phyloP scores from a whole-genome alignment of 2,888 invertebrate genomes.

The Eurytoma adleriae region DNA sequence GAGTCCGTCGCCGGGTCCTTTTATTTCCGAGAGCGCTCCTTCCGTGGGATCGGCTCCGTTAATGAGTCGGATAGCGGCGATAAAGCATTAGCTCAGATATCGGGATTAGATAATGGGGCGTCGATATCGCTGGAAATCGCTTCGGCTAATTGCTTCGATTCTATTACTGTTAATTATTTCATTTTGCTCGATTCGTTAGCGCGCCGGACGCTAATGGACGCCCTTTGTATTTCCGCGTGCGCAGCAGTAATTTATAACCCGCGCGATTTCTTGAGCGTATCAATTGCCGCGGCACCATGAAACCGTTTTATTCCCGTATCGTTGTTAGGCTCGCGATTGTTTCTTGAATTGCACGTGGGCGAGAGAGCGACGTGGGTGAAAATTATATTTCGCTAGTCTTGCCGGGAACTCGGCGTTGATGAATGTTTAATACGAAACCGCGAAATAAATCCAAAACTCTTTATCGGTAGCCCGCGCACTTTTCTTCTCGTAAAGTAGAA shows the following conservation, averaged over 20 bases:
- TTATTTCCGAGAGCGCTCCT: background rate
- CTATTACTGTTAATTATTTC: too few relatives aligned
- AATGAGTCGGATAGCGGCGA: background rate
- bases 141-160: too few relatives aligned
- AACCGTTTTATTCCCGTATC: constrained; percentile 13
- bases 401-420: constrained; percentile 18
- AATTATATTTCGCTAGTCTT: constrained; percentile 39
- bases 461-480: background rate
- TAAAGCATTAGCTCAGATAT: background rate
- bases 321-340: constrained; percentile 46
- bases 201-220: too few relatives aligned
- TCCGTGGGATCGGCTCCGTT: background rate
- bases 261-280: background rate
- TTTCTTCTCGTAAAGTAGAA: background rate
- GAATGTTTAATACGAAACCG: background rate
- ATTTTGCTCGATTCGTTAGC: too few relatives aligned
- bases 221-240: too few relatives aligned
- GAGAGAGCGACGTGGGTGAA: background rate
- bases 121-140: too few relatives aligned
- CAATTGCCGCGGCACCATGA: background rate
- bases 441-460: constrained; percentile 6
- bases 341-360: constrained; percentile 23
- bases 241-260: background rate
- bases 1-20: constrained; percentile 29
- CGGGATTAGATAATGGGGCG: constrained; percentile 4